Base-by-base conservation (phyloP, 2,888 invertebrate genomes). In the Dorcus parallelipipedus region DNA sequence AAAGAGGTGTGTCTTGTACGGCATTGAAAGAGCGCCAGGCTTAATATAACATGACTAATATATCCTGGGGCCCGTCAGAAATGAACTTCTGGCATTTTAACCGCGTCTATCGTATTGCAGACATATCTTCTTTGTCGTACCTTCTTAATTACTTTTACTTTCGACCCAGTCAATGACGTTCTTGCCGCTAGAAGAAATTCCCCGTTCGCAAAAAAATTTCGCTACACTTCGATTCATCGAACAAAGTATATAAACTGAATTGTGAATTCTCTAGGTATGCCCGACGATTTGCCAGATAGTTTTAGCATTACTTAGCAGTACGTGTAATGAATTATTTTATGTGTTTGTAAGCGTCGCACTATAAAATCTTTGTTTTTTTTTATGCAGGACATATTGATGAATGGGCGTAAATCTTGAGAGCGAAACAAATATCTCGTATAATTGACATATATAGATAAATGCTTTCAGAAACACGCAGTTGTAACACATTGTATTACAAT, bases 21-120 rank as follows among this genome's bases (percentile, higher is more conserved):
- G 73, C 77, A 76, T 77, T 77, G 77, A 77, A 77, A 73, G 72
- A 67, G 67, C 73, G 76, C 76, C 77, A 77, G 71, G 75, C 74
- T 74, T 73, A 71, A 76, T 75, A 73, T 76, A 76, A 76, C 72
- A 73, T 76, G 76, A 76, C 74, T 76, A 76, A 76, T 76, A 75
- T 75, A 75, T 76, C 74, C 71, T 68, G 72, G 75, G 74, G 52
- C 74, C 71, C 72, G 75, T 75, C 72, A 74, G 72, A 73, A 75
- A 73, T 69, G 66, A 69, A 69, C 69, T 69, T 60, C 61, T 67
- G 67, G 67, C 69, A 69, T 67, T 67, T 69, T 58, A 62, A 60
- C 62, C 57, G 59, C 55, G 64, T 63, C 60, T 62, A 60, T 49
- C 39, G 55, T 49, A 55, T 49, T 9, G 56, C 52, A 55, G 47